These are phyloP conservation scores for Chlamydotis undulata DNA, from an alignment of 2,113 vertebrate species.

Conservation along the genomic window DNA sequence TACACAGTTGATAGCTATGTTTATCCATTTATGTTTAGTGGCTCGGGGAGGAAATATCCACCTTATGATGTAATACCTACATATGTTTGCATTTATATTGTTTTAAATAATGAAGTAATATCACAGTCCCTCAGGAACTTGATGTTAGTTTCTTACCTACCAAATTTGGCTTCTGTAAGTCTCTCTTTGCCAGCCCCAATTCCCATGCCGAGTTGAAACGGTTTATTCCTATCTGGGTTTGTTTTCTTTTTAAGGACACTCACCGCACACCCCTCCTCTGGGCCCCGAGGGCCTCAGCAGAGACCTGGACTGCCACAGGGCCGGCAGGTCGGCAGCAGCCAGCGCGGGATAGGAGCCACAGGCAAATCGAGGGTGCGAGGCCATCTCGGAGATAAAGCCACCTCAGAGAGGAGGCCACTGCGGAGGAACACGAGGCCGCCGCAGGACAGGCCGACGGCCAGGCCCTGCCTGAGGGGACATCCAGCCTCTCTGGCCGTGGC, in stretches of 20 bases:
- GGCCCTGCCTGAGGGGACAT: rapidly evolving
- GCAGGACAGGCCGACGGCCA: rapidly evolving
- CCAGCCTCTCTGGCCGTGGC: rapidly evolving
- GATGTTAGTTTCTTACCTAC: not conserved
- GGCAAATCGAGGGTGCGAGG: rapidly evolving
- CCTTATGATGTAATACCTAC: not conserved
- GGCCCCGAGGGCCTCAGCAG: not conserved
- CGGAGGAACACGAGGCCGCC: not conserved
- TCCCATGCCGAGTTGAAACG: not conserved
- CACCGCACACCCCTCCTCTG: too few relatives aligned
- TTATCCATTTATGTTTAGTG: not conserved
- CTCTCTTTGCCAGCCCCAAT: not conserved
- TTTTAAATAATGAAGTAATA: not conserved
- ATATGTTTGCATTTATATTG: not conserved
- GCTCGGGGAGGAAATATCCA: not conserved
- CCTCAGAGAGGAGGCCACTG: not conserved
- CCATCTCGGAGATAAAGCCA: not conserved
- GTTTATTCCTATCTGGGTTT: not conserved
- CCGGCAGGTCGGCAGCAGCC: rapidly evolving
- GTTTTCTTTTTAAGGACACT: not conserved
- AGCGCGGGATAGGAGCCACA: rapidly evolving
- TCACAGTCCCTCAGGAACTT: not conserved
- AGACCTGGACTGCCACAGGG: rapidly evolving
- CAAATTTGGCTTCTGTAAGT: not conserved
- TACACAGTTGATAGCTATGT: not conserved